Base-by-base conservation (phyloP, 2,797 vertebrate genomes). In the Periparus ater region DNA sequence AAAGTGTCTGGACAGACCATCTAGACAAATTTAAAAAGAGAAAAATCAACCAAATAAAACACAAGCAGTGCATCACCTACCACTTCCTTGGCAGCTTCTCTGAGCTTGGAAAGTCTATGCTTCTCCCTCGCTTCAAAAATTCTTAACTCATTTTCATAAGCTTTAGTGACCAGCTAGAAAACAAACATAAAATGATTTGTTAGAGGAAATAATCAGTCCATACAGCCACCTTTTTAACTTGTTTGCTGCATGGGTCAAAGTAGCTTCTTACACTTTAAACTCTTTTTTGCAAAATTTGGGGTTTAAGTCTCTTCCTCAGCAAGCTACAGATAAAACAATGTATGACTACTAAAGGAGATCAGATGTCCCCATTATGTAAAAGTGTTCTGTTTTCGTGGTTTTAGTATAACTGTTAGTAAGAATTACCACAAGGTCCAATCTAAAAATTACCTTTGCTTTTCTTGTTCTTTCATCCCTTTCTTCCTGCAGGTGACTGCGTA, bases 91-190 rank as follows among this genome's bases (percentile, higher is more conserved):
- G 98, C 96, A 89, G 95, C 91, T n/a, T 98, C 96, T 55, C 98
- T 98, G 34, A 98, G 98, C 82, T 96, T 90, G 76, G 97, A 95
- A 29, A 98, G 91, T 70, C 98, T 97, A 13, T 85, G 58, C 74
- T 78, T 97, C 94, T 98, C 97, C 88, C 96, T 97, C 36, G 97
- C 97, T 96, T 98, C 97, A 68, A 97, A 98, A 97, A 96, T 97
- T 96, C 97, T 98, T 76, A 99, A 58, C 94, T 99, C 98, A 70
- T 98, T 98, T 96, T 99, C 97, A 51, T 98, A 99, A 79, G 97
- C 97, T 70, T 98, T 97, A 45, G 88, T 96, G 53, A 98, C 82
- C 68, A 96, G 75, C 98, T 98, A 93, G 72, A 87, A 91, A 80
- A 94, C 32, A 82, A 87, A 91, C 71, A 45, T 4, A 80, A 70